phyloP scores from a whole-genome alignment of 2,113 vertebrate species.

The Varanus salvator region DNA sequence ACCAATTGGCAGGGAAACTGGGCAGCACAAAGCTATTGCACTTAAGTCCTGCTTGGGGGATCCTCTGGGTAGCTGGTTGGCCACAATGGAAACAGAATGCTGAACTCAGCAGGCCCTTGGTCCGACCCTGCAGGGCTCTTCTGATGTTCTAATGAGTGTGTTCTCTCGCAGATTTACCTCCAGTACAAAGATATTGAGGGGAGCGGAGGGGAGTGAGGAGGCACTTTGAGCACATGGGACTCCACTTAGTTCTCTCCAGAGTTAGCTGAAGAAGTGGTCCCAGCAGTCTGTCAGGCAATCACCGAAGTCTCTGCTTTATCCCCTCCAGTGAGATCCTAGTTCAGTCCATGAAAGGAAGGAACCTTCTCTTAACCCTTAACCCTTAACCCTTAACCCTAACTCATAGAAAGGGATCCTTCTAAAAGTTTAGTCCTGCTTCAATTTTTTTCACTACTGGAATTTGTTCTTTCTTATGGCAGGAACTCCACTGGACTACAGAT shows the following conservation, averaged over 20 bases:
- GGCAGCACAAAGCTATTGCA: no score
- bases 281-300: neutral
- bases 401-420: neutral
- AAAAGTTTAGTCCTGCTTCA: accelerated
- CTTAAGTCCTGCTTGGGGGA: no score
- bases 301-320: neutral
- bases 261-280: neutral
- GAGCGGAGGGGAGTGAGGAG: neutral
- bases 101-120: no score
- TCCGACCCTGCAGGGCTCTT: no score
- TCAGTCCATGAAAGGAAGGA: neutral
- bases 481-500: constrained; percentile 15
- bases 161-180: neutral
- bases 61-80: no score
- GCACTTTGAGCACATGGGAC: neutral
- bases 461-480: neutral
- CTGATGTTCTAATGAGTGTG: no score
- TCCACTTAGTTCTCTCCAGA: neutral
- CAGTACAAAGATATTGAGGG: neutral
- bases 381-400: no score
- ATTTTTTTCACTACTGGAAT: neutral
- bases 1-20: no score
- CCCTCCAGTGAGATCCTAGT: neutral
- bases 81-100: no score
- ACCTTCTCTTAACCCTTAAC: neutral